Base-by-base conservation (phyloP, 2,888 invertebrate genomes). In the Acrobasis suavella region DNA sequence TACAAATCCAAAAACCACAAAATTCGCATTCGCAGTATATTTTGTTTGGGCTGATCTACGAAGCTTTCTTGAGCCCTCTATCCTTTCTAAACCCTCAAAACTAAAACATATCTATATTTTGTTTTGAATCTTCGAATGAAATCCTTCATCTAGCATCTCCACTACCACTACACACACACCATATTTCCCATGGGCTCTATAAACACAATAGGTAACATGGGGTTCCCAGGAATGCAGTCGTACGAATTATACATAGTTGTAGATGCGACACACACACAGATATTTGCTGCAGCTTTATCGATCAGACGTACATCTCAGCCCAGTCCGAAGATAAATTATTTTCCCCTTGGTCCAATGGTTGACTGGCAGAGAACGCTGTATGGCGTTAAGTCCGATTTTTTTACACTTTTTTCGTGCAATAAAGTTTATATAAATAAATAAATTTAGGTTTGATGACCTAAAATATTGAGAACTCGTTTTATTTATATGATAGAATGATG, bases 141-240 rank as follows among this genome's bases (percentile, higher is more conserved):
- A 55, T 62, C 55, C 54, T 49, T 37, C 50, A 17, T 50, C 55
- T 49, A 37, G 42, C 9, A 14, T 38, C 50, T n/a, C n/a, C n/a
- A n/a, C n/a, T n/a, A n/a, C n/a, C 60, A 60, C 56, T 50, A 58
- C 59, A 64, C 67, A 68, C 63, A 68, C 67, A 65, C 74, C 63
- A 69, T 82, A 86, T 85, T 86, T 86, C 85, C 85, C 85, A 70
- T 67, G 79, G 81, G 85, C 63, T 59, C 74, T 60, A 77, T 86
- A 81, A 78, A 81, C 73, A 78, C 77, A 72, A 74, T 72, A 70
- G 70, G 68, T 68, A 68, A 70, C 64, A 65, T 50, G 32, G 62
- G 66, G 67, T 65, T 64, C 67, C 68, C 62, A 67, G 65, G 67
- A 69, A 73, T 77, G 73, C 72, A 74, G 46, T 46, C 12, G 46